These are phyloP conservation scores for Dolichotis patagonum DNA, from an alignment of 2,113 vertebrate genomes.

Conservation along the genomic window DNA sequence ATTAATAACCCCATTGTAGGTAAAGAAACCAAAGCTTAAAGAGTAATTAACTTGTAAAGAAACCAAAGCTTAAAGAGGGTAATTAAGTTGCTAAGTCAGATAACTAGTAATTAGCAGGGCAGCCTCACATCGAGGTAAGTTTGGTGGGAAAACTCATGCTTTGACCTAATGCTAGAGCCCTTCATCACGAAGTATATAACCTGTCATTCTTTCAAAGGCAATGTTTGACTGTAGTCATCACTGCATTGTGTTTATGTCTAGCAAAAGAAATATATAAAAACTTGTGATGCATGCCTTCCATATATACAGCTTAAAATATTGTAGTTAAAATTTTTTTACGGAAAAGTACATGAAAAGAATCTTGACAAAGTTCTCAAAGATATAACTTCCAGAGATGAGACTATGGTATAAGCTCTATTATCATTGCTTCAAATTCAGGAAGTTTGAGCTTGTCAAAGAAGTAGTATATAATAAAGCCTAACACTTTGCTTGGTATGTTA, in stretches of 20 bases:
- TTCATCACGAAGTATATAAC: not conserved
- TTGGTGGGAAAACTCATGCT: slow-evolving; percentile 18
- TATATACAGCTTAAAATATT: not conserved
- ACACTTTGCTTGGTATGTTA: not conserved
- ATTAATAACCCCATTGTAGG: not conserved
- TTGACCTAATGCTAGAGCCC: not conserved
- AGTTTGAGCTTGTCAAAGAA: not conserved
- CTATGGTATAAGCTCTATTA: not conserved
- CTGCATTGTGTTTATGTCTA: not conserved
- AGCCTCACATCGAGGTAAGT: not conserved
- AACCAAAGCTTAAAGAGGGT: not conserved
- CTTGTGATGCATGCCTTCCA: too few relatives aligned
- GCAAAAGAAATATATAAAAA: not conserved
- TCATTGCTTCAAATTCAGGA: not conserved
- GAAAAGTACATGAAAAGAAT: not conserved
- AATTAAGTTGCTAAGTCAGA: slow-evolving; percentile 4
- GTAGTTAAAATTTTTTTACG: not conserved
- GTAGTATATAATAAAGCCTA: not conserved
- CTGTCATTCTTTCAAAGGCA: slow-evolving; percentile 6
- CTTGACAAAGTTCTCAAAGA: not conserved
- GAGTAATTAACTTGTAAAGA: slow-evolving; percentile 27
- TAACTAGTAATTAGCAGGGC: slow-evolving; percentile 15
- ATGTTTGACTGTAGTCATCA: not conserved
- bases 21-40: not conserved
- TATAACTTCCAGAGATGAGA: not conserved